phyloP scores from a whole-genome alignment of 2,888 invertebrate species.

The Notodonta ziczac region DNA sequence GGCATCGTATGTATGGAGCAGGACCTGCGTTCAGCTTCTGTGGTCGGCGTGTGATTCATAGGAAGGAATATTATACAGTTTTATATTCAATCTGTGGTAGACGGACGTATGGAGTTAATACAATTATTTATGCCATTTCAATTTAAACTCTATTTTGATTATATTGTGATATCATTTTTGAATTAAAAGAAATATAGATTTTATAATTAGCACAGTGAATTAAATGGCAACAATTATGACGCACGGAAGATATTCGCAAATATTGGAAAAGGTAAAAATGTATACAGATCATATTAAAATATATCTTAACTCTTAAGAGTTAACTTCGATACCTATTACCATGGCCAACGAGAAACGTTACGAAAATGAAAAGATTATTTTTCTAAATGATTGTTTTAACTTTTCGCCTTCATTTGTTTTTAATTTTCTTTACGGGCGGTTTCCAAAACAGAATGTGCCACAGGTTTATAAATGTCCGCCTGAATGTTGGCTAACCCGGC shows the following conservation, averaged over 20 bases:
- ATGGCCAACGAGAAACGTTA: too few relatives aligned
- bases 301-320: too few relatives aligned
- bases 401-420: too few relatives aligned
- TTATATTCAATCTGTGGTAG: slow-evolving; percentile 29
- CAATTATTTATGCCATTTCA: neutral
- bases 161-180: neutral
- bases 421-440: too few relatives aligned
- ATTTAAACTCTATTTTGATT: neutral
- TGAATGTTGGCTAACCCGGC: too few relatives aligned
- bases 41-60: slow-evolving; percentile 49
- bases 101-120: slow-evolving; percentile 22
- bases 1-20: slow-evolving; percentile 16
- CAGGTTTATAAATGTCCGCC: too few relatives aligned
- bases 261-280: slow-evolving; percentile 54
- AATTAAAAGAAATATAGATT: slow-evolving; percentile 2
- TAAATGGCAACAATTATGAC: slow-evolving; percentile 48
- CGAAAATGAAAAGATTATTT: too few relatives aligned
- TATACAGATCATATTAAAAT: neutral
- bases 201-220: slow-evolving; percentile 13
- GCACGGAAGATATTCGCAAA: slow-evolving; percentile 59
- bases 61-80: slow-evolving; percentile 38
- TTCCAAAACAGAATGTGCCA: too few relatives aligned
- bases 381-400: too few relatives aligned
- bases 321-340: too few relatives aligned
- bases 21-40: slow-evolving; percentile 22